Base-by-base conservation (phyloP, 1,140 invertebrate genomes). In the Platyscapa corneri region DNA sequence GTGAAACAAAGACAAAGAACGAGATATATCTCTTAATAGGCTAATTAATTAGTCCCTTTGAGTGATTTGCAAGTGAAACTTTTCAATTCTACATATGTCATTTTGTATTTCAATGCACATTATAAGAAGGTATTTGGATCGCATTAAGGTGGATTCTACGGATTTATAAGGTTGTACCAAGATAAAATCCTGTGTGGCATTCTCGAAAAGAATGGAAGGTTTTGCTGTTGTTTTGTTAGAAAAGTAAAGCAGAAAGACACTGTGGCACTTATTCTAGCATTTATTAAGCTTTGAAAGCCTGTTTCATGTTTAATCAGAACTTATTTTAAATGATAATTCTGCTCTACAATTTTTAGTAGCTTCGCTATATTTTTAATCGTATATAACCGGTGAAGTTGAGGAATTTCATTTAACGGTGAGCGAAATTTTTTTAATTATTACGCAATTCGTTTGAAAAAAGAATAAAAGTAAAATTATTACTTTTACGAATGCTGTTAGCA, bases 1-100 rank as follows among this genome's bases (percentile, higher is more conserved):
- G 16, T n/a, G 46, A 23, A 60, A 65, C 20, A 76, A 3, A 70
- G 37, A 70, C 7, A 70, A n/a, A n/a, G 23, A 70, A 39, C 46
- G n/a, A 81, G n/a, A 34, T 32, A 8, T 2, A 64, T 72, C 74
- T 27, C 32, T n/a, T 83, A 49, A 77, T 30, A 65, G 78, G 34
- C 34, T 81, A 85, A 85, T 85, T 85, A 85, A 85, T 85, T 85
- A 85, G 83, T 74, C 34, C 65, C 64, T 81, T 70, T 81, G 46
- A 75, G 72, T 70, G 10, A 34, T 20, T 14, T 20, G 56, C 5
- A n/a, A 32, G 30, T 23, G 53, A 72, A 23, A 23, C 23, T 67
- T 67, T 64, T 32, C 3, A 67, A 65, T 67, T 80, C 37, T 65
- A 78, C 3, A 60, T 56, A 20, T 20, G 27, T 42, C 23, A 74